These are phyloP conservation scores for Spea hammondii DNA, from an alignment of 2,797 vertebrate genomes.

Conservation along the genomic window DNA sequence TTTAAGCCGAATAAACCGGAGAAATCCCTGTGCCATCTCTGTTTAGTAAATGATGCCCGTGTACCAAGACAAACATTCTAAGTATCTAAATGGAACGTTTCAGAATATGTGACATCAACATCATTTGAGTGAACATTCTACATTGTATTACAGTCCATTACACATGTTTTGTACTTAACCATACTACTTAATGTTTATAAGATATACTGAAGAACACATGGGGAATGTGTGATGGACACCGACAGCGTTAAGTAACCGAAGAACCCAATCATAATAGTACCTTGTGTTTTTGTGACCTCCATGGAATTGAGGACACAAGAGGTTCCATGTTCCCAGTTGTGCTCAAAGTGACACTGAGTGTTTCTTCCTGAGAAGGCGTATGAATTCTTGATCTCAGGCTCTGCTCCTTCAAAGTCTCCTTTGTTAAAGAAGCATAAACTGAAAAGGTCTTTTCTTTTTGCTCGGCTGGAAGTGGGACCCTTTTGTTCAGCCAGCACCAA, in stretches of 20 bases:
- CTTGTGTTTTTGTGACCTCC: constrained; percentile 56
- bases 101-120: too few relatives aligned
- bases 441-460: constrained; percentile 59
- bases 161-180: too few relatives aligned
- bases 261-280: constrained; percentile 47
- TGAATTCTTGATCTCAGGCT: background rate
- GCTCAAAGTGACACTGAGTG: constrained; percentile 29
- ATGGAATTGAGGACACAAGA: constrained; percentile 53
- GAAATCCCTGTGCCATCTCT: too few relatives aligned
- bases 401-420: constrained; percentile 11
- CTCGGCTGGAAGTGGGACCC: constrained; percentile 63
- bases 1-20: too few relatives aligned
- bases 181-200: too few relatives aligned
- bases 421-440: constrained; percentile 50
- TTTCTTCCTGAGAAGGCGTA: constrained; percentile 55
- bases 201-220: background rate
- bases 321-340: constrained; percentile 33
- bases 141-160: too few relatives aligned
- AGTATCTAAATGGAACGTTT: too few relatives aligned
- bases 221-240: background rate
- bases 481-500: constrained; percentile 69
- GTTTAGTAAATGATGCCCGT: too few relatives aligned
- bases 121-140: too few relatives aligned
- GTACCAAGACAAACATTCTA: too few relatives aligned
- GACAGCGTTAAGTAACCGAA: background rate